These are phyloP conservation scores for Cybosia mesomella DNA, from an alignment of 2,888 invertebrate species.

Conservation along the genomic window DNA sequence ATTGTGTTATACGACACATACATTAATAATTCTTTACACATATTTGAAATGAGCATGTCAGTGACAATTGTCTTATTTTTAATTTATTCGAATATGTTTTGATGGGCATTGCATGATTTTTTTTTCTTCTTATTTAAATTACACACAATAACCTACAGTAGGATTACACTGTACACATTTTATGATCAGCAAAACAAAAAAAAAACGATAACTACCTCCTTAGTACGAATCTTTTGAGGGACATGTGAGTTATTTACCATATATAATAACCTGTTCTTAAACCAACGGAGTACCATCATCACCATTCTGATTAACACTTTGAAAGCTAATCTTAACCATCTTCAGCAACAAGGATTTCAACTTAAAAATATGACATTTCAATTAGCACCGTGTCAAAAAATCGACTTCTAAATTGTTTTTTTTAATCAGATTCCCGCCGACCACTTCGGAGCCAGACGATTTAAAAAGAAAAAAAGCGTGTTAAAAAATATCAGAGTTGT, in stretches of 20 bases:
- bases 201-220: not conserved
- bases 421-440: constrained; percentile 36
- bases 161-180: too few species aligned
- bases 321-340: constrained; percentile 32
- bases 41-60: not conserved
- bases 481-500: constrained; percentile 22
- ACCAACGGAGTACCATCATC: not conserved
- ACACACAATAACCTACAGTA: too few species aligned
- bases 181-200: not conserved
- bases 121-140: too few species aligned
- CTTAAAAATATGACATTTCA: constrained; percentile 62
- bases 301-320: not conserved
- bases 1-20: not conserved
- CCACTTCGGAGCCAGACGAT: constrained; percentile 44
- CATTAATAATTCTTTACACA: not conserved
- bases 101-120: too few species aligned
- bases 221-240: not conserved
- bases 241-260: not conserved
- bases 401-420: constrained; percentile 57
- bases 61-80: not conserved
- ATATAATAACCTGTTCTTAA: not conserved
- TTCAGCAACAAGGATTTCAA: constrained; percentile 51
- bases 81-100: not conserved
- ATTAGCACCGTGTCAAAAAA: constrained; percentile 57
- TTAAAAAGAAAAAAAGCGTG: constrained; percentile 32